Conservation (phyloP, 2,113 vertebrate genomes). For the Willisornis vidua region DNA sequence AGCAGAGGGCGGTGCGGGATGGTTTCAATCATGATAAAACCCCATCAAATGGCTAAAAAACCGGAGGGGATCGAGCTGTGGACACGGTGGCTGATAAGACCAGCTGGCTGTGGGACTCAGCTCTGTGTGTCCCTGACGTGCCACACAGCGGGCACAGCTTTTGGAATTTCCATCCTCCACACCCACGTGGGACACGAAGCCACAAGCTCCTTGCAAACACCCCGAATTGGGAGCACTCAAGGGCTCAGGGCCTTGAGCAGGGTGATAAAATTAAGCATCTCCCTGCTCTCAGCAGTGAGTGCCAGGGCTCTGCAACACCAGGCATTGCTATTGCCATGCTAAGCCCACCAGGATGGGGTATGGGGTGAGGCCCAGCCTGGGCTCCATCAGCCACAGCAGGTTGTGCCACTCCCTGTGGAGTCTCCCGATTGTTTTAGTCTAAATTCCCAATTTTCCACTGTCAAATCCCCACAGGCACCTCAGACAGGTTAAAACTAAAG, state of each 20-base stretch:
- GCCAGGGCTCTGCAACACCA: rapidly evolving
- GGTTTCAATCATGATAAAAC: not conserved
- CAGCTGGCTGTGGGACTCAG: rapidly evolving
- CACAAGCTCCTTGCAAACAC: not conserved
- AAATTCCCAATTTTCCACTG: not conserved
- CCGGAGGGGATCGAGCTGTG: not conserved
- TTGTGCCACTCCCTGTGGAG: not conserved
- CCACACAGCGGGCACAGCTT: rapidly evolving
- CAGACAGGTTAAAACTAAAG: not conserved
- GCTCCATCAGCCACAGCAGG: rapidly evolving
- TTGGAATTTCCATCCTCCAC: not conserved
- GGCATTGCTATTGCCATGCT: not conserved
- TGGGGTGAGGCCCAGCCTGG: not conserved
- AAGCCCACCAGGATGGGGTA: rapidly evolving
- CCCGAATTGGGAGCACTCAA: rapidly evolving
- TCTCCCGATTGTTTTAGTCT: not conserved
- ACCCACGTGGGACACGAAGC: rapidly evolving
- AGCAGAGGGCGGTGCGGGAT: not conserved
- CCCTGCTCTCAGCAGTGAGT: not conserved
- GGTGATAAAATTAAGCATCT: not conserved
- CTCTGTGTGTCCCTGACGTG: not conserved
- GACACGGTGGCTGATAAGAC: not conserved
- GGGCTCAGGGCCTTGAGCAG: not conserved
- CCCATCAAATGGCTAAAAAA: not conserved
- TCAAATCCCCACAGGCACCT: not conserved